Percentiles rank a stretch among this genome's conserved stretches.
Evolutionary conservation across 92 coral and sea anemone species (phyloP).

Genomic region (Micromussa lordhowensis): DNA sequence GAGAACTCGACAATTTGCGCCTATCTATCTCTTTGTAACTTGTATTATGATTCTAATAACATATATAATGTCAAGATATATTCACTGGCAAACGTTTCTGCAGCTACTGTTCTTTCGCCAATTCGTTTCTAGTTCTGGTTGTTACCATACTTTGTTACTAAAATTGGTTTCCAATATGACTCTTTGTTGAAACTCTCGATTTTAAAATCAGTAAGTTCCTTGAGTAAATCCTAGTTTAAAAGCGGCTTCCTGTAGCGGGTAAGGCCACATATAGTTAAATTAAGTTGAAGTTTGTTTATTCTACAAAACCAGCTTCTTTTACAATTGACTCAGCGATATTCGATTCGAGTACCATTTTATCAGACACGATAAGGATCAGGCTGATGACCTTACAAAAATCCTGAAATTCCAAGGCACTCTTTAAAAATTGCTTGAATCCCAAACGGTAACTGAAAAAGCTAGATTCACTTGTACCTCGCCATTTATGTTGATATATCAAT

Average conservation of each 20-base stretch:
- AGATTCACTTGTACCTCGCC: neutral
- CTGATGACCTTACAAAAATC: neutral
- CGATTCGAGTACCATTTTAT: neutral
- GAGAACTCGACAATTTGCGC: neutral
- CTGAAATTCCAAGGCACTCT: neutral
- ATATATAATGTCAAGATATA: neutral
- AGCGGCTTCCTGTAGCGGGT: neutral
- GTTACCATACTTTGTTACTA: neutral
- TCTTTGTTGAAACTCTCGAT: neutral
- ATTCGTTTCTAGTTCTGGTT: neutral
- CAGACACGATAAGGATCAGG: neutral
- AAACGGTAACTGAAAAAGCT: neutral
- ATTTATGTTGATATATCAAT: neutral
- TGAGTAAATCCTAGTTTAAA: neutral
- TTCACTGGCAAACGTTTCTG: neutral
- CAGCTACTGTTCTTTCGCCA: neutral
- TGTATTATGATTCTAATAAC: neutral
- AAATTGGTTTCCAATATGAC: neutral
- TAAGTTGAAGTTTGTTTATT: neutral
- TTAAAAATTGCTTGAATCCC: no score
- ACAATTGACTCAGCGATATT: neutral
- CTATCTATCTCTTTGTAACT: neutral
- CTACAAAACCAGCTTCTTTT: neutral
- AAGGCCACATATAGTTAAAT: neutral
- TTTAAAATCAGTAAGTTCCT: neutral